phyloP scores from a whole-genome alignment of 2,888 invertebrate species.

The Mamestra brassicae region DNA sequence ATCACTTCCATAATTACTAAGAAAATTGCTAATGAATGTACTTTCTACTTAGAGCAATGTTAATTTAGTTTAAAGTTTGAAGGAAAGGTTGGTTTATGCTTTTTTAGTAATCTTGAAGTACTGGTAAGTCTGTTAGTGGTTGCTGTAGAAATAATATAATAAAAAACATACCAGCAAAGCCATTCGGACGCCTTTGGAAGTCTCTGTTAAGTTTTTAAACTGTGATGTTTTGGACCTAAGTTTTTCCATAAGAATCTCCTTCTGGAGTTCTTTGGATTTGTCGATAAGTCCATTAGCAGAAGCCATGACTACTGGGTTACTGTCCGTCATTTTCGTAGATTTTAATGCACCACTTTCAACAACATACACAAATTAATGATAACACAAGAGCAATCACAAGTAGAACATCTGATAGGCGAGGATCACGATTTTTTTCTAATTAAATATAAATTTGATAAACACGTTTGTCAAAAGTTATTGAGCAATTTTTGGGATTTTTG shows the following conservation, averaged over 20 bases:
- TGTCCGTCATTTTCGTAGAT: constrained; percentile 81
- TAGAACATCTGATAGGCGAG: constrained; percentile 75
- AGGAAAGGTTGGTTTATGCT: background rate
- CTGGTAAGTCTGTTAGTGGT: background rate
- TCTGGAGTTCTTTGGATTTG: constrained; percentile 91
- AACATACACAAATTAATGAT: constrained; percentile 70
- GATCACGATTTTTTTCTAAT: constrained; percentile 54
- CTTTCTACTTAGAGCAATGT: constrained; percentile 24
- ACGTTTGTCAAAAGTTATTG: constrained; percentile 29
- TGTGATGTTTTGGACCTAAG: constrained; percentile 96
- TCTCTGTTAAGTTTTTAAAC: constrained; percentile 95
- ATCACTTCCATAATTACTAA: background rate
- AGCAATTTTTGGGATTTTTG: constrained; percentile 43
- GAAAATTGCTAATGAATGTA: constrained; percentile 3
- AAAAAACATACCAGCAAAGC: constrained; percentile 93
- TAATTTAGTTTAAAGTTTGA: constrained; percentile 19
- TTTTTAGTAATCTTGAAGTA: background rate
- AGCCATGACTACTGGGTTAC: constrained; percentile 79
- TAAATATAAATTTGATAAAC: constrained; percentile 33
- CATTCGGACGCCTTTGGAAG: constrained; percentile 96
- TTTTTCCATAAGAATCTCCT: constrained; percentile 97
- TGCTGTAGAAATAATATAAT: constrained; percentile 8
- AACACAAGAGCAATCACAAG: constrained; percentile 71
- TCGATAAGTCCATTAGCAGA: constrained; percentile 80
- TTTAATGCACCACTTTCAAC: constrained; percentile 62